These are phyloP conservation scores for Parascotia fuliginaria DNA, from an alignment of 2,888 invertebrate genomes.

Conservation along the genomic window DNA sequence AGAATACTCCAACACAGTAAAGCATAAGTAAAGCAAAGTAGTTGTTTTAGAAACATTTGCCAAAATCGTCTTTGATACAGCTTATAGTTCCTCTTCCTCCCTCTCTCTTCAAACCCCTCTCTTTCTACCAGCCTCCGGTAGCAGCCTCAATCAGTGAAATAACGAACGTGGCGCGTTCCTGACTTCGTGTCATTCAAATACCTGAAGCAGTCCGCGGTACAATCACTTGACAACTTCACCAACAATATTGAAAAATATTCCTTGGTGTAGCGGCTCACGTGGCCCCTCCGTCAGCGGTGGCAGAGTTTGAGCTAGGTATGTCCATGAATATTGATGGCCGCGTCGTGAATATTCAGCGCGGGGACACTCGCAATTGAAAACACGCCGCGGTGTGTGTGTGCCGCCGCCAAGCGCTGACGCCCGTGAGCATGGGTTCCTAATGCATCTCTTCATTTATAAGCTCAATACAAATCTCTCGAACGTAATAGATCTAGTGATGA, in stretches of 20 bases:
- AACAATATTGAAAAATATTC: slow-evolving; percentile 29
- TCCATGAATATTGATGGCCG: slow-evolving; percentile 75
- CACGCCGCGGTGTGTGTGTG: slow-evolving; percentile 57
- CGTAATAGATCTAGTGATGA: too few species aligned
- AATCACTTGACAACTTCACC: slow-evolving; percentile 30
- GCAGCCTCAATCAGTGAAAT: too few species aligned
- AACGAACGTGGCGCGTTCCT: slow-evolving; percentile 1
- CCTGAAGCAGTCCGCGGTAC: slow-evolving; percentile 24
- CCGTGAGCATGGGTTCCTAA: too few species aligned
- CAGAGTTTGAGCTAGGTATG: slow-evolving; percentile 41
- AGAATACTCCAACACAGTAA: too few species aligned
- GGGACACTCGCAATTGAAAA: slow-evolving; percentile 73
- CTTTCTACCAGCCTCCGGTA: too few species aligned
- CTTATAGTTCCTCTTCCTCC: too few species aligned
- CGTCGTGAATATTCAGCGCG: slow-evolving; percentile 72
- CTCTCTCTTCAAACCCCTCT: too few species aligned
- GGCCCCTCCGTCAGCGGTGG: slow-evolving; percentile 4
- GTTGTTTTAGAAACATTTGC: too few species aligned
- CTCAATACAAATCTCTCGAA: too few species aligned
- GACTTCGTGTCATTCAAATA: slow-evolving; percentile 5
- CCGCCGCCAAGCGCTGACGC: background rate
- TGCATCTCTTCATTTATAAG: too few species aligned
- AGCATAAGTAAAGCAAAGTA: too few species aligned
- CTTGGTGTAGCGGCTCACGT: slow-evolving; percentile 3
- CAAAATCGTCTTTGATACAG: too few species aligned